These are phyloP conservation scores for Limenitis camilla DNA, from an alignment of 2,888 invertebrate species.

Conservation along the genomic window DNA sequence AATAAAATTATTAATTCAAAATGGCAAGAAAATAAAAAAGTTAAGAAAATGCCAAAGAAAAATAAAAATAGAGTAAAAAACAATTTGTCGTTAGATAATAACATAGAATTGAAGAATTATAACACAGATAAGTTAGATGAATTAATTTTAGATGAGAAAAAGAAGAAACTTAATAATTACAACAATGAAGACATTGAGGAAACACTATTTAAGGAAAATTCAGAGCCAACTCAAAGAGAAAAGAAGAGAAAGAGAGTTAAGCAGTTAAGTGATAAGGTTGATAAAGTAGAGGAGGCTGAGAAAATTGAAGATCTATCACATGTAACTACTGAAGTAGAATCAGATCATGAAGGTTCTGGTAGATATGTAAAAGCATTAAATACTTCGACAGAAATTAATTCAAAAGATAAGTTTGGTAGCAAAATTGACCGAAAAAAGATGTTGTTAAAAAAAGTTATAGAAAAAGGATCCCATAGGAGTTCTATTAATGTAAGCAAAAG, in stretches of 20 bases:
- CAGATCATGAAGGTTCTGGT: no score
- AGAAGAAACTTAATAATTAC: conserved; percentile 42
- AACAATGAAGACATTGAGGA: conserved; percentile 31
- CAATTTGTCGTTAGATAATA: conserved; percentile 5
- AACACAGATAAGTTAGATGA: conserved; percentile 45
- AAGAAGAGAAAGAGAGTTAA: conserved; percentile 8
- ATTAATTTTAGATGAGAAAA: conserved; percentile 43
- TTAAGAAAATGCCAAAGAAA: conserved; percentile 15
- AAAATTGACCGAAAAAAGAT: conserved; percentile 34
- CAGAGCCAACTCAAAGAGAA: conserved; percentile 3
- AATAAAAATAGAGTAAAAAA: conserved; percentile 20
- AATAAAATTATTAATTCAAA: conserved; percentile 14
- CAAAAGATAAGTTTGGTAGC: no score
- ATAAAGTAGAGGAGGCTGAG: no score
- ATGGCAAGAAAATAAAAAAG: conserved; percentile 19
- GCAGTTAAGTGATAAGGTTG: no score
- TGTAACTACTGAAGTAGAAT: no score
- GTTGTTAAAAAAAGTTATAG: conserved; percentile 35
- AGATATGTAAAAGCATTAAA: no score
- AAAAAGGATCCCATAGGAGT: conserved; percentile 37
- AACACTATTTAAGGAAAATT: conserved; percentile 18
- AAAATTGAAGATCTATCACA: no score
- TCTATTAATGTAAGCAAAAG: conserved; percentile 37
- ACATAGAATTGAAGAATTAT: conserved; percentile 27
- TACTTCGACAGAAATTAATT: no score